A percentile compares a stretch with the other conserved stretches of the same genome.
Evolutionary conservation across 2,888 invertebrate species (phyloP).

Genomic region (Crioceris asparagi): DNA sequence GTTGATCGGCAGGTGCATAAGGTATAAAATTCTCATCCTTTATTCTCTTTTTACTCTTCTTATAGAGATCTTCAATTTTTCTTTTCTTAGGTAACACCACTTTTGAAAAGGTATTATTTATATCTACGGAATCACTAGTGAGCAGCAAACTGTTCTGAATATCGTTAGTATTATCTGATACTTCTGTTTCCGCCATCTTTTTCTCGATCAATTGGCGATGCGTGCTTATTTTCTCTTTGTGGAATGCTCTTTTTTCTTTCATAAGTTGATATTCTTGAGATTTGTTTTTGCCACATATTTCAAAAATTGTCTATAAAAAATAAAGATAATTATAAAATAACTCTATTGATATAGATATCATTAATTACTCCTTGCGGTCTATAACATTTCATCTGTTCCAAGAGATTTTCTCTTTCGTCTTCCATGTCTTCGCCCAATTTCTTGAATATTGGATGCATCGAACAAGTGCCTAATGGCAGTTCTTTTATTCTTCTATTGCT

Average conservation of each 20-base stretch:
- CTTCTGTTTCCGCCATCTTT: constrained; percentile 22
- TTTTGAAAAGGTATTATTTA: constrained; percentile 45
- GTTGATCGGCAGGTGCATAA: constrained; percentile 73
- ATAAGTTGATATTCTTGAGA: constrained; percentile 71
- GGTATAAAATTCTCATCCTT: constrained; percentile 82
- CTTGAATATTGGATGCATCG: constrained; percentile 54
- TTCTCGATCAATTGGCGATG: constrained; percentile 38
- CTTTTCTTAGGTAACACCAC: constrained; percentile 46
- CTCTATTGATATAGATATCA: neutral
- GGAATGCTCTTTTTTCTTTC: constrained; percentile 73
- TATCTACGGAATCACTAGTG: constrained; percentile 43
- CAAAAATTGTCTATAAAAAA: constrained; percentile 77
- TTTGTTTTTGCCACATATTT: constrained; percentile 72
- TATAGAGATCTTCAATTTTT: constrained; percentile 47
- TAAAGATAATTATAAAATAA: neutral
- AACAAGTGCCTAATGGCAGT: constrained; percentile 44
- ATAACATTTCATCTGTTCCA: constrained; percentile 62
- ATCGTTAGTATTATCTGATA: neutral
- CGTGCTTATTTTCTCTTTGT: constrained; percentile 48
- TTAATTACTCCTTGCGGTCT: constrained; percentile 56
- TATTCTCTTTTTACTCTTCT: constrained; percentile 45
- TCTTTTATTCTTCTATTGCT: constrained; percentile 79
- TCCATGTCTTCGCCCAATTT: constrained; percentile 32
- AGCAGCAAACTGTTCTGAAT: constrained; percentile 22
- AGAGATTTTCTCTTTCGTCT: constrained; percentile 39